phyloP scores from a whole-genome alignment of 1,140 invertebrate genomes.

The Sycophaga agraensis region DNA sequence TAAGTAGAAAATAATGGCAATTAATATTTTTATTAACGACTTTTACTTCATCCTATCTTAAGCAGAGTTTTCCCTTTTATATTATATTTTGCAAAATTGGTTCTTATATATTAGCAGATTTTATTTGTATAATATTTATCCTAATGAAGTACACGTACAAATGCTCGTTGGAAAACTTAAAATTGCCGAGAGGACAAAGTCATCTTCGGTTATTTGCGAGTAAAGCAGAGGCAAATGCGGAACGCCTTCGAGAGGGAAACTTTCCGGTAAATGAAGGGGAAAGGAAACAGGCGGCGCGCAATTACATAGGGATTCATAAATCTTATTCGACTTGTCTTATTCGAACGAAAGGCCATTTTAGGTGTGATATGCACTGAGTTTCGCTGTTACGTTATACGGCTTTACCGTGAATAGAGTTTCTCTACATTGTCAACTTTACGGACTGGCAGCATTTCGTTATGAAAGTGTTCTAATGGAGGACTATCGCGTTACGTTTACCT shows the following conservation, averaged over 20 bases:
- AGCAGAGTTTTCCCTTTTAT: too few species aligned
- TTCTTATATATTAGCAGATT: too few species aligned
- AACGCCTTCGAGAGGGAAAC: neutral
- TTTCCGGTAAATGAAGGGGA: neutral
- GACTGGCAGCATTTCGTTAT: too few species aligned
- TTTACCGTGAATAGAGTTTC: neutral
- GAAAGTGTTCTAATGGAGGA: neutral
- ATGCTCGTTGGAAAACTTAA: too few species aligned
- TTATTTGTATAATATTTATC: too few species aligned
- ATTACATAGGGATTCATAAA: neutral
- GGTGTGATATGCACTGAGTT: neutral
- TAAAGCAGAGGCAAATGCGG: neutral
- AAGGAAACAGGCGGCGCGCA: neutral
- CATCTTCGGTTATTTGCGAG: too few species aligned
- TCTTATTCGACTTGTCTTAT: slow-evolving; percentile 7
- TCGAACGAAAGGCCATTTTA: neutral
- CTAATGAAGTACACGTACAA: too few species aligned
- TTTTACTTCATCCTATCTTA: too few species aligned
- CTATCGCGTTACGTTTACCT: neutral
- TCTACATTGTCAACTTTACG: neutral
- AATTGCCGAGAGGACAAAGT: too few species aligned
- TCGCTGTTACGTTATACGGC: neutral
- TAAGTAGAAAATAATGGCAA: too few species aligned
- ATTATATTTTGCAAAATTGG: too few species aligned
- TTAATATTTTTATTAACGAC: too few species aligned